Conservation (phyloP, 2,113 vertebrate species). For the Ailuropoda melanoleuca region DNA sequence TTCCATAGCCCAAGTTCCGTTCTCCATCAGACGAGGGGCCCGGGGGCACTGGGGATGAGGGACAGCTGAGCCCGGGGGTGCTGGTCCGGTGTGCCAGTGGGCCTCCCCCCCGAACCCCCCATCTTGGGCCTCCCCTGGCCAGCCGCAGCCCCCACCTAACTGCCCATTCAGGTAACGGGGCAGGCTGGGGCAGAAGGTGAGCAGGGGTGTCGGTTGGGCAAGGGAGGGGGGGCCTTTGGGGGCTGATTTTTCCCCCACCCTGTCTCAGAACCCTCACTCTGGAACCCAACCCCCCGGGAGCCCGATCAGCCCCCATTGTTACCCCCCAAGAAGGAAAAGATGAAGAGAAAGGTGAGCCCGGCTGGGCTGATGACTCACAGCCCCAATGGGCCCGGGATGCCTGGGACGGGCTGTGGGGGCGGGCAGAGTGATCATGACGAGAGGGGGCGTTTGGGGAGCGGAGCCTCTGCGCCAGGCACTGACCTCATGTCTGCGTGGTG, state of each 20-base stretch:
- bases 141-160: conserved; percentile 75
- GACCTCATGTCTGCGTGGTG: fast-evolving
- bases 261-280: conserved; percentile 84
- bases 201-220: not conserved
- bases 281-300: conserved; percentile 56
- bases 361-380: not conserved
- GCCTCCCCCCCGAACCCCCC: conserved; percentile 76
- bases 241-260: not conserved
- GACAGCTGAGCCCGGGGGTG: conserved; percentile 74
- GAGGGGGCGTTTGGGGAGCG: not conserved
- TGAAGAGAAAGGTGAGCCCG: conserved; percentile 75
- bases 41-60: not conserved
- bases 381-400: not conserved
- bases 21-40: conserved; percentile 67
- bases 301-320: conserved; percentile 85
- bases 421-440: not conserved
- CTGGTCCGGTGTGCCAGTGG: conserved; percentile 89
- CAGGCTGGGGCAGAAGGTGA: not conserved
- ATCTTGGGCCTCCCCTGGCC: conserved; percentile 34
- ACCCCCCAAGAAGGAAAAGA: conserved; percentile 89
- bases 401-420: not conserved
- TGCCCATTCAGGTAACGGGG: conserved; percentile 86
- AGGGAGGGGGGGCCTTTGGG: not conserved
- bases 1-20: conserved; percentile 86
- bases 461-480: not conserved